Percentiles rank a stretch among this genome's conserved stretches.
Conservation (phyloP, 92 coral and sea anemone species). For the Parazoanthus atlanticus region DNA sequence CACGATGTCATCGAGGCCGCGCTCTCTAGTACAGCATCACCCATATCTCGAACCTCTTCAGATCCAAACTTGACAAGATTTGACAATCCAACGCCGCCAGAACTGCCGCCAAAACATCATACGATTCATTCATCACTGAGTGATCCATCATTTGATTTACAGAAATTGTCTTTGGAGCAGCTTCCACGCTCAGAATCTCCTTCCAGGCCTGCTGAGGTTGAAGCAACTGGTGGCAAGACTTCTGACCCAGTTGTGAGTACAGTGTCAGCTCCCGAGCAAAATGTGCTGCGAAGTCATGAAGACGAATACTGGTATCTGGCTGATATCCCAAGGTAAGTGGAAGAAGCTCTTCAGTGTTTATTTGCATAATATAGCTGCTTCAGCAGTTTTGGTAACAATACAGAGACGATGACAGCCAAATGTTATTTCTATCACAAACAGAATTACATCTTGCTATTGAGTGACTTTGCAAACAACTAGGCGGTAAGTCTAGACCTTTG, state of each 20-base stretch:
- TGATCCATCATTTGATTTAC: constrained; percentile 20
- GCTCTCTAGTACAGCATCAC: neutral
- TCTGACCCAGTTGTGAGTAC: neutral
- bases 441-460: too few species aligned
- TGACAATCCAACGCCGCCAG: constrained; percentile 3
- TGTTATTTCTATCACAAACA: neutral
- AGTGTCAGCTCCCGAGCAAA: constrained; percentile 1
- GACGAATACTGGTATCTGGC: constrained; percentile 95
- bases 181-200: neutral
- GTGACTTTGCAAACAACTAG: too few species aligned
- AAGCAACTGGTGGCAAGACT: neutral
- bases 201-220: neutral
- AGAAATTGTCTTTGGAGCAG: neutral
- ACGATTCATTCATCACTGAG: constrained; percentile 20
- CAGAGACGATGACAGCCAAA: neutral
- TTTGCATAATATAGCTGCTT: neutral
- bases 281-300: constrained; percentile 68
- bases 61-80: constrained; percentile 48
- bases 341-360: neutral
- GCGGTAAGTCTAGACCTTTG: too few species aligned
- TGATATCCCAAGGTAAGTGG: constrained; percentile 81
- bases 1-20: neutral
- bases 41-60: constrained; percentile 45
- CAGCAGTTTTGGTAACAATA: too few species aligned
- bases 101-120: neutral